phyloP scores from a whole-genome alignment of 92 coral and sea anemone genomes.

The Virgularia gustaviana region DNA sequence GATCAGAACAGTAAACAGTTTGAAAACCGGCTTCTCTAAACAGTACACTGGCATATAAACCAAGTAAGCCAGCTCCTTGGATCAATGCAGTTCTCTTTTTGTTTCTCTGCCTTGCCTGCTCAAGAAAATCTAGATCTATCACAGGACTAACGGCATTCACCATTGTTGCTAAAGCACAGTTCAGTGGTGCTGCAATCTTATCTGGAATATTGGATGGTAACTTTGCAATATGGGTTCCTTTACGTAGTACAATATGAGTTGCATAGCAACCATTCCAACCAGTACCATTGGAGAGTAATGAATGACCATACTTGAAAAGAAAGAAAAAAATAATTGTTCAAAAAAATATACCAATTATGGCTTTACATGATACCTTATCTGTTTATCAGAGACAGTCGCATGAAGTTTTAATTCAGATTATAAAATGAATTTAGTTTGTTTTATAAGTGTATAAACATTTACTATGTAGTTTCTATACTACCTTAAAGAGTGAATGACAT shows the following conservation, averaged over 20 bases:
- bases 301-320: constrained; percentile 72
- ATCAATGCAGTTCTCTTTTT: constrained; percentile 63
- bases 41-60: constrained; percentile 83
- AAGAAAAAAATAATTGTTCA: neutral
- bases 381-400: neutral
- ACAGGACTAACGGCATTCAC: constrained; percentile 62
- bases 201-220: constrained; percentile 66
- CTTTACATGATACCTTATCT: no score
- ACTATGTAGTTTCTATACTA: no score
- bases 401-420: no score
- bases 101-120: constrained; percentile 26
- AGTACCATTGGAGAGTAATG: constrained; percentile 56
- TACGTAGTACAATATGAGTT: constrained; percentile 73
- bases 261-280: constrained; percentile 93
- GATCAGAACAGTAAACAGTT: constrained; percentile 80
- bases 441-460: neutral
- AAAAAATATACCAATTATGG: no score
- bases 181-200: constrained; percentile 75
- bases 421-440: neutral
- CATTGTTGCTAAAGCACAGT: constrained; percentile 96
- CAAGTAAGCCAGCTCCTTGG: constrained; percentile 96
- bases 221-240: constrained; percentile 82
- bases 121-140: constrained; percentile 46
- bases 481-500: constrained; percentile 90
- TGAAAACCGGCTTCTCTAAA: constrained; percentile 79